These are phyloP conservation scores for Timema podura DNA, from an alignment of 2,888 invertebrate genomes.

Conservation along the genomic window DNA sequence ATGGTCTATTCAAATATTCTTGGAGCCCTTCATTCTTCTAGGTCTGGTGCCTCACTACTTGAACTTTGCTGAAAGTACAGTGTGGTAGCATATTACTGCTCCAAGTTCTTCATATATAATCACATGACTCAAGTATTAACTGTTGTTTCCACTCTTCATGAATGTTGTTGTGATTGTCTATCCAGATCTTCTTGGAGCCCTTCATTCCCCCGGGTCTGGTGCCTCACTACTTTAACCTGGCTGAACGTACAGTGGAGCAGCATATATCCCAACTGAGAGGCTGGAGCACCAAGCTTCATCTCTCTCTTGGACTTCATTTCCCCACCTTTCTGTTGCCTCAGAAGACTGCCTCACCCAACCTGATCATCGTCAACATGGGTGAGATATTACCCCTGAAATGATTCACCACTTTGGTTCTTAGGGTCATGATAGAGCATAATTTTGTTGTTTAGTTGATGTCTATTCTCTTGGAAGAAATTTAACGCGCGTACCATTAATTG, in stretches of 20 bases:
- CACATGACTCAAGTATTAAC: not conserved
- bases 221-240: conserved; percentile 33
- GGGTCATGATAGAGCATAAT: no score
- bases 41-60: conserved; percentile 32
- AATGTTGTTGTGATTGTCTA: conserved; percentile 23
- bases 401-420: no score
- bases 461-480: no score
- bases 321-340: conserved; percentile 74
- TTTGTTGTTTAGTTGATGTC: no score
- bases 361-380: conserved; percentile 72
- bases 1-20: conserved; percentile 48
- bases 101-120: no score
- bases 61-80: conserved; percentile 44
- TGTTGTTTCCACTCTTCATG: no score
- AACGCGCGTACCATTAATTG: no score
- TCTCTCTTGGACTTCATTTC: conserved; percentile 65
- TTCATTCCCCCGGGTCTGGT: conserved; percentile 42
- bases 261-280: conserved; percentile 45
- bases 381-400: conserved; percentile 32
- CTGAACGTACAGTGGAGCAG: conserved; percentile 45
- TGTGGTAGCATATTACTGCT: conserved; percentile 38
- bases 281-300: conserved; percentile 53
- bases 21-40: conserved; percentile 50
- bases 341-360: conserved; percentile 71
- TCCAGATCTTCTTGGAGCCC: conserved; percentile 56